Evolutionary conservation across 2,888 invertebrate genomes (phyloP).

Genomic region (Pachydiplax longipennis): DNA sequence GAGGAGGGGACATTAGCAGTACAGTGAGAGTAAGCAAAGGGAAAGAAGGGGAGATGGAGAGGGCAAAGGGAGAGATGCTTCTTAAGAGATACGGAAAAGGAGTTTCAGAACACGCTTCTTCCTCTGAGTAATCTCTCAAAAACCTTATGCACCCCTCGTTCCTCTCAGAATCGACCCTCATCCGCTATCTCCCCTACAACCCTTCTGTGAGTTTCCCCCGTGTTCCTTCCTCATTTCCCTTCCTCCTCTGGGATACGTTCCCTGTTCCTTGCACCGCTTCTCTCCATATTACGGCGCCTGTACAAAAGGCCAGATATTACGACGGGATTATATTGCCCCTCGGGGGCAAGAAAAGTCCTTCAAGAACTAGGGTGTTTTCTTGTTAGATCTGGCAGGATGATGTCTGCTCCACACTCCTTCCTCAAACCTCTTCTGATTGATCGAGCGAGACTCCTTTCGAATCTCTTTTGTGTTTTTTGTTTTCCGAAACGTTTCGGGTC

Average conservation of each 20-base stretch:
- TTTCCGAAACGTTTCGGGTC: background rate
- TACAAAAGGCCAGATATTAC: constrained; percentile 12
- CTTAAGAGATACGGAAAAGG: background rate
- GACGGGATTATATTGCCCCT: constrained; percentile 10
- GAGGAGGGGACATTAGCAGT: background rate
- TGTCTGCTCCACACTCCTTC: background rate
- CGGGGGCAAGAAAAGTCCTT: background rate
- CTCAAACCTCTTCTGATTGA: constrained; percentile 8
- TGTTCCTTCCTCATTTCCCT: background rate
- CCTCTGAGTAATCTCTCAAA: constrained; percentile 7
- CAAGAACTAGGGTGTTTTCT: background rate
- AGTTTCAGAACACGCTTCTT: background rate
- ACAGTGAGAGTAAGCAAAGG: background rate
- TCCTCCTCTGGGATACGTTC: background rate
- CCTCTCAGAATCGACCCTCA: background rate
- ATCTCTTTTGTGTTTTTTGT: background rate
- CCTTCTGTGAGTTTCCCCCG: background rate
- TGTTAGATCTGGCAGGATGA: background rate
- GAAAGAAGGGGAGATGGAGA: background rate
- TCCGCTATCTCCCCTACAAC: background rate
- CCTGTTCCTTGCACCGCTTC: background rate
- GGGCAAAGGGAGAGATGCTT: background rate
- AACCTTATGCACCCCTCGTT: background rate
- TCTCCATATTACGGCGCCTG: background rate
- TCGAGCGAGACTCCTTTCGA: background rate